Conservation (phyloP, 2,113 vertebrate genomes). For the Cyanistes caeruleus region DNA sequence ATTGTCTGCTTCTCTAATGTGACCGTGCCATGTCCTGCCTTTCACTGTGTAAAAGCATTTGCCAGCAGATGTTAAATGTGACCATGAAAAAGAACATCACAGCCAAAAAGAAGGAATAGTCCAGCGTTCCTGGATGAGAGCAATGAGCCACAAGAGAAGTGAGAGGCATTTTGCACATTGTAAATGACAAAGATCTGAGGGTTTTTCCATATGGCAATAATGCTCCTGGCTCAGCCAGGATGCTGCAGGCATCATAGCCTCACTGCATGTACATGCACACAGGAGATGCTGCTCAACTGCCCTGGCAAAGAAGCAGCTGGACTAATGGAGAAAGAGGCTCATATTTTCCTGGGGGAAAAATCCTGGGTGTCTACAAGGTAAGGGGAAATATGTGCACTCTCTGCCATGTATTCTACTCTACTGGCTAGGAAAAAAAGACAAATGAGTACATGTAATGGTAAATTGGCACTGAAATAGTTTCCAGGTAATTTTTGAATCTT, state of each 20-base stretch:
- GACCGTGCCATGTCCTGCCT: not conserved
- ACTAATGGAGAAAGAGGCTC: not conserved
- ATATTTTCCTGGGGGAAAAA: not conserved
- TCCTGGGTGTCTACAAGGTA: not conserved
- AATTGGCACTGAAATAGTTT: not conserved
- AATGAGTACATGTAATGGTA: not conserved
- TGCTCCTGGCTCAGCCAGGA: not conserved
- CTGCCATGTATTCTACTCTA: not conserved
- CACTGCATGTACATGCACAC: not conserved
- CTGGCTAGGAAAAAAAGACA: not conserved
- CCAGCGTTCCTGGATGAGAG: not conserved
- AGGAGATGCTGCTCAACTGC: not conserved
- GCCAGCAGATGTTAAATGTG: constrained; percentile 12
- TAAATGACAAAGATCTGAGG: not conserved
- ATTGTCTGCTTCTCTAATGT: constrained; percentile 1
- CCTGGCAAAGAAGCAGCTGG: not conserved
- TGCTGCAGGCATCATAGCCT: not conserved
- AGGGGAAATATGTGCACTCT: not conserved
- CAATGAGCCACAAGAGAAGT: not conserved
- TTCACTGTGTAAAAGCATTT: constrained; percentile 49
- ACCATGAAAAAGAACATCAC: not conserved
- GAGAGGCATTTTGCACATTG: not conserved
- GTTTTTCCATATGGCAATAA: not conserved
- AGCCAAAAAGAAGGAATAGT: not conserved
- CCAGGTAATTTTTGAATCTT: not conserved